phyloP scores from a whole-genome alignment of 2,797 vertebrate species.

The Poecilia gillii region DNA sequence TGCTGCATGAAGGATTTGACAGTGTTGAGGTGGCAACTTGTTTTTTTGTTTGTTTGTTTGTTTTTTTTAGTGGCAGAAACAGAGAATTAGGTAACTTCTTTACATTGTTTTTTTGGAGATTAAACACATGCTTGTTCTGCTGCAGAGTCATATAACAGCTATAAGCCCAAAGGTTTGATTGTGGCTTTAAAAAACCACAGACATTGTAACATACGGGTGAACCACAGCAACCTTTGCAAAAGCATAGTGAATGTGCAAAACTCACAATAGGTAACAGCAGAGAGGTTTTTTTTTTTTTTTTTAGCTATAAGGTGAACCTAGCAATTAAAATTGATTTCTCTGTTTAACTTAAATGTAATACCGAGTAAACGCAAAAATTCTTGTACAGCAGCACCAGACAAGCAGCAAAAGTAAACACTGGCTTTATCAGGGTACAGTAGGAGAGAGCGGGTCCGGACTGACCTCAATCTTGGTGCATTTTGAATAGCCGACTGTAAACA shows the following conservation, averaged over 20 bases:
- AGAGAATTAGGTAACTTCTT: neutral
- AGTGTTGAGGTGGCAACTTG: neutral
- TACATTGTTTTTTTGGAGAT: neutral
- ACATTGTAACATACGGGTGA: neutral
- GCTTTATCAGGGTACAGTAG: neutral
- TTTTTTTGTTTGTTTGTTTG: neutral
- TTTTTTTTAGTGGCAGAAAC: neutral
- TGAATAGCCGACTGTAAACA: conserved; percentile 18
- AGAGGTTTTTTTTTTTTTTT: neutral
- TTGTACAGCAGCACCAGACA: neutral
- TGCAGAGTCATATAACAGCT: neutral
- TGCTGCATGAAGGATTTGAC: neutral
- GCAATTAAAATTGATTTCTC: no score
- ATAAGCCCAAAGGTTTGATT: neutral
- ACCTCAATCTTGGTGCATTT: conserved; percentile 19
- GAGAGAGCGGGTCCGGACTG: neutral
- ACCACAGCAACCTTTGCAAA: neutral
- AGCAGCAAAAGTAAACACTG: neutral
- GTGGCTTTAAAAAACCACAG: conserved; percentile 2
- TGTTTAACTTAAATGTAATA: neutral
- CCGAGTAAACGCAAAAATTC: neutral
- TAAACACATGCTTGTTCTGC: neutral
- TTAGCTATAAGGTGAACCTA: neutral
- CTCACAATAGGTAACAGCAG: no score
- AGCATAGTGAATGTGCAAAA: neutral